Evolutionary conservation across 2,888 invertebrate species (phyloP).

Genomic region (Rhorus exstirpatorius): DNA sequence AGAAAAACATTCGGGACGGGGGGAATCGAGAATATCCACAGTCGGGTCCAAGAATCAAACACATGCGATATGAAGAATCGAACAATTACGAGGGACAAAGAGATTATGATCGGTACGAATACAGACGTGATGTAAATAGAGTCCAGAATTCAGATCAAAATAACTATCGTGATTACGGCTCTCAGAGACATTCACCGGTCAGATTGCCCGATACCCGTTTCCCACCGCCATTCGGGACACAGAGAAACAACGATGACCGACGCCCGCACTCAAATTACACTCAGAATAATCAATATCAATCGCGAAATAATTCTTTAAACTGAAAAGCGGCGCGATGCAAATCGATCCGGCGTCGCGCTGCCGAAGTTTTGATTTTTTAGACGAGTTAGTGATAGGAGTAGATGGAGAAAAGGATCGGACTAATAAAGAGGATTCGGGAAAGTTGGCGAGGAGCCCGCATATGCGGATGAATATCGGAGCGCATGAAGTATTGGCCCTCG

Average conservation of each 20-base stretch:
- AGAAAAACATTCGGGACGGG: no score
- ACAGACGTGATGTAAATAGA: no score
- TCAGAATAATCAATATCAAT: slow-evolving; percentile 7
- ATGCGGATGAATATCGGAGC: neutral
- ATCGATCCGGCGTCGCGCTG: no score
- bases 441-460: slow-evolving; percentile 20
- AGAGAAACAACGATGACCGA: no score
- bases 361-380: slow-evolving; percentile 52
- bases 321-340: slow-evolving; percentile 44
- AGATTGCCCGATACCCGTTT: slow-evolving; percentile 48
- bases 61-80: no score
- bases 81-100: no score
- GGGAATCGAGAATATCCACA: no score
- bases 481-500: neutral
- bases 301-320: slow-evolving; percentile 57
- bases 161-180: neutral
- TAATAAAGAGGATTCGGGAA: neutral
- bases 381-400: slow-evolving; percentile 48
- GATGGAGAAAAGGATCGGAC: slow-evolving; percentile 13
- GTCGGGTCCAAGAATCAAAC: no score
- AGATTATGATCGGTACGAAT: no score
- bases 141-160: no score
- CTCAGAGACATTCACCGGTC: neutral
- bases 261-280: slow-evolving; percentile 6
- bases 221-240: no score